phyloP scores from a whole-genome alignment of 2,888 invertebrate species.

The Eueremaeus valkanovi region DNA sequence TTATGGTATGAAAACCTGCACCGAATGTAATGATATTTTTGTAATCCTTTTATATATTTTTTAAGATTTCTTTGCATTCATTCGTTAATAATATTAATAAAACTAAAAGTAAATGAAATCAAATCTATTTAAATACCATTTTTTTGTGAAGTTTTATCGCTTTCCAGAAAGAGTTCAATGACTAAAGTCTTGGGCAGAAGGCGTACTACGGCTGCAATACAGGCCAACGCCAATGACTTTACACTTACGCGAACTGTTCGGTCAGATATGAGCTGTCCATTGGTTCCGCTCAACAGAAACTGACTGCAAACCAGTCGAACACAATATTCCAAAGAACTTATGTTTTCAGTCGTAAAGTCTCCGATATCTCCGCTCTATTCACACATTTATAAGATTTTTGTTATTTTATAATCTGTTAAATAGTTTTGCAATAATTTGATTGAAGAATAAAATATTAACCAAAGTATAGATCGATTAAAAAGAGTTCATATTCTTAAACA shows the following conservation, averaged over 20 bases:
- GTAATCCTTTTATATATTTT: too few relatives aligned
- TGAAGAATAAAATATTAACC: too few relatives aligned
- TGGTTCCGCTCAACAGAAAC: slow-evolving; percentile 66
- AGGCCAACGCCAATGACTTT: slow-evolving; percentile 77
- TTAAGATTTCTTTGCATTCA: too few relatives aligned
- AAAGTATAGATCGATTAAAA: too few relatives aligned
- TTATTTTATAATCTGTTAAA: too few relatives aligned
- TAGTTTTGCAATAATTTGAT: too few relatives aligned
- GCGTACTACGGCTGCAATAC: slow-evolving; percentile 69
- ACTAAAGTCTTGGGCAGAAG: slow-evolving; percentile 70
- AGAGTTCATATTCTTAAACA: too few relatives aligned
- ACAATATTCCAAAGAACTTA: slow-evolving; percentile 66
- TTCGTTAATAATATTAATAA: too few relatives aligned
- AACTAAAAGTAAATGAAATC: slow-evolving; percentile 27
- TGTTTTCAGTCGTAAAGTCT: slow-evolving; percentile 57
- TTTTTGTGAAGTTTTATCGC: slow-evolving; percentile 4
- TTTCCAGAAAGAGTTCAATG: slow-evolving; percentile 55
- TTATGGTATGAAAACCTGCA: too few relatives aligned
- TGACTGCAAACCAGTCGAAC: slow-evolving; percentile 66
- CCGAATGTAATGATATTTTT: too few relatives aligned
- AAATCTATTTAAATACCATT: slow-evolving; percentile 45
- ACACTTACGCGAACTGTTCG: slow-evolving; percentile 78
- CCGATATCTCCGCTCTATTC: slow-evolving; percentile 31
- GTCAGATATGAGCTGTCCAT: slow-evolving; percentile 63
- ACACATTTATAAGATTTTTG: too few relatives aligned